phyloP scores from a whole-genome alignment of 2,888 invertebrate genomes.

The Meloe dianella region DNA sequence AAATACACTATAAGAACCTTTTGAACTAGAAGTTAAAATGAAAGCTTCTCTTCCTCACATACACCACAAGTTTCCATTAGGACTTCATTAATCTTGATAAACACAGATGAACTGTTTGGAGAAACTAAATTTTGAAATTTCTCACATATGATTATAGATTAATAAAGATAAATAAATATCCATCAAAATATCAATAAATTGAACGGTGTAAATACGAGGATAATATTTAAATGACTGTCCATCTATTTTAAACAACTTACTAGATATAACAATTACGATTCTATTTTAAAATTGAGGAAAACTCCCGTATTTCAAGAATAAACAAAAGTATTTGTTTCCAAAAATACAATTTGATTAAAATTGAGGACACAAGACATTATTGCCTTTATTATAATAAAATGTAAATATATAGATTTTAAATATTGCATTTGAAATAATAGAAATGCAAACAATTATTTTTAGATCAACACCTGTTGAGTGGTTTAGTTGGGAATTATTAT shows the following conservation, averaged over 20 bases:
- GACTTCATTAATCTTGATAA: not conserved
- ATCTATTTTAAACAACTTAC: not conserved
- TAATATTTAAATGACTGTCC: no score
- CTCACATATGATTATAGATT: no score
- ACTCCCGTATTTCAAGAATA: not conserved
- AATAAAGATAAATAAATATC: no score
- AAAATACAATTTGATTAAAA: not conserved
- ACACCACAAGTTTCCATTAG: not conserved
- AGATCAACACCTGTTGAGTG: slow-evolving; percentile 1
- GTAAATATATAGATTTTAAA: not conserved
- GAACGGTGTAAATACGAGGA: no score
- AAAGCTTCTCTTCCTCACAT: not conserved
- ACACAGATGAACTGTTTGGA: not conserved
- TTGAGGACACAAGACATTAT: not conserved
- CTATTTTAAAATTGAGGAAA: not conserved
- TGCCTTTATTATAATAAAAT: not conserved
- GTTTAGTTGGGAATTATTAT: not conserved
- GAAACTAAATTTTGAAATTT: no score
- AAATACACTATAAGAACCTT: not conserved
- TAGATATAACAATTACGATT: not conserved
- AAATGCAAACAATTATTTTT: not conserved
- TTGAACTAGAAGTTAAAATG: not conserved
- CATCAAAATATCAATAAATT: no score
- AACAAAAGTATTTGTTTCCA: not conserved
- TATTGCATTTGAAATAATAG: not conserved